A percentile compares a stretch with the other conserved stretches of the same genome.
These are phyloP conservation scores for Callopanchax toddi DNA, from an alignment of 2,113 vertebrate species.

Conservation along the genomic window DNA sequence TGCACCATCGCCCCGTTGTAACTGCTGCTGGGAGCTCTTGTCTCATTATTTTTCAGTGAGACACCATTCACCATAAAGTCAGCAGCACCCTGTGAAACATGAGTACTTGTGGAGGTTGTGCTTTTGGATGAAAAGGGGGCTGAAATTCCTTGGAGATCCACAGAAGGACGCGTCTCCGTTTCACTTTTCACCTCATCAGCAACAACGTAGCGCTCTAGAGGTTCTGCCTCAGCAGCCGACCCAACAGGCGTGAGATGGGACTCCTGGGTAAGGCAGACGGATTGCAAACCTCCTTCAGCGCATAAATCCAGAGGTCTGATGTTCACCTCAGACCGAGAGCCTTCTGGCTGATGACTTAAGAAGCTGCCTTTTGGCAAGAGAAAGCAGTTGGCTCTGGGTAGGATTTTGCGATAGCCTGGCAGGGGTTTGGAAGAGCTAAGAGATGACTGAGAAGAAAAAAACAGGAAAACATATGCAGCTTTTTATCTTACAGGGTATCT, in stretches of 20 bases:
- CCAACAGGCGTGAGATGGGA: conserved; percentile 70
- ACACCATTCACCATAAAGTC: conserved; percentile 64
- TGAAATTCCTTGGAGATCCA: conserved; percentile 73
- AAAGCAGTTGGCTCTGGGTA: conserved; percentile 91
- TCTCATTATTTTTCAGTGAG: conserved; percentile 77
- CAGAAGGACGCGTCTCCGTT: neutral
- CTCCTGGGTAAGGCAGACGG: conserved; percentile 66
- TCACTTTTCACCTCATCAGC: conserved; percentile 82
- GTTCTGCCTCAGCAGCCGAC: conserved; percentile 72
- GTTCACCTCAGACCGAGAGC: conserved; percentile 79
- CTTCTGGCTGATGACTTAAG: conserved; percentile 77
- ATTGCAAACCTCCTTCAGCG: conserved; percentile 64
- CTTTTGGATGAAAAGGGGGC: conserved; percentile 52
- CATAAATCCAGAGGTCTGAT: conserved; percentile 46
- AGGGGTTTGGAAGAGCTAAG: conserved; percentile 81
- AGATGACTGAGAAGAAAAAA: conserved; percentile 53
- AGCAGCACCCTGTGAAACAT: conserved; percentile 54
- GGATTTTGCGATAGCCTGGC: conserved; percentile 96
- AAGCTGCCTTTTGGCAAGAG: conserved; percentile 86
- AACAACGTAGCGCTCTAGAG: conserved; percentile 82
- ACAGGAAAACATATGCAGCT: neutral
- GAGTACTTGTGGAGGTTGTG: neutral
- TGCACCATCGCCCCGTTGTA: conserved; percentile 76
- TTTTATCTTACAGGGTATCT: too few species aligned
- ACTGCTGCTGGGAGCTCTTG: conserved; percentile 68